These are phyloP conservation scores for Margarornis squamiger DNA, from an alignment of 2,797 vertebrate genomes.

Conservation along the genomic window DNA sequence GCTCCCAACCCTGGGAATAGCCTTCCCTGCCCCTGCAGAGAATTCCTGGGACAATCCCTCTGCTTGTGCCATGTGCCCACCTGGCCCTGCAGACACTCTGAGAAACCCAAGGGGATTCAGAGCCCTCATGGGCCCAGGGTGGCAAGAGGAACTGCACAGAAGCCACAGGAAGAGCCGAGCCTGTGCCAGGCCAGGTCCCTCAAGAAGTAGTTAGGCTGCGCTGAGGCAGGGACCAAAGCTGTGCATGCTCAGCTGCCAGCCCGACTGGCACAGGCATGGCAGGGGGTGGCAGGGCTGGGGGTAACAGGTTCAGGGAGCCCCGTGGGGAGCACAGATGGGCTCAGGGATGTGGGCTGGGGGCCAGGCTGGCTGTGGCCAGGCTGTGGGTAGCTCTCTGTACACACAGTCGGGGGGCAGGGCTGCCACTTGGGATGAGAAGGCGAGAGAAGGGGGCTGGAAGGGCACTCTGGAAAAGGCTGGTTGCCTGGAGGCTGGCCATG, in stretches of 20 bases:
- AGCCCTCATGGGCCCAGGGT: background rate
- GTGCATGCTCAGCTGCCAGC: background rate
- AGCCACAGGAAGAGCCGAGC: background rate
- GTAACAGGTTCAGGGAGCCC: background rate
- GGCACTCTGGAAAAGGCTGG: background rate
- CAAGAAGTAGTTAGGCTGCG: background rate
- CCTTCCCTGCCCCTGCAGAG: background rate
- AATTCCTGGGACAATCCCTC: background rate
- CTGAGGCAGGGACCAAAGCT: background rate
- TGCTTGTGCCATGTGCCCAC: background rate
- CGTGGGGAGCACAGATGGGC: background rate
- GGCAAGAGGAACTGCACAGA: background rate
- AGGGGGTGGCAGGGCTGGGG: background rate
- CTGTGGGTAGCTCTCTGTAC: background rate
- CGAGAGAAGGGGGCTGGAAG: background rate
- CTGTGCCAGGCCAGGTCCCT: background rate
- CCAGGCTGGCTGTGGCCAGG: accelerated
- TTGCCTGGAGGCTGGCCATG: background rate
- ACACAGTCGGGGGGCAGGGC: no score
- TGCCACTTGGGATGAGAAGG: background rate
- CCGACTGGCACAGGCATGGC: background rate
- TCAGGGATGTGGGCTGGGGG: background rate
- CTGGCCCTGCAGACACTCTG: background rate
- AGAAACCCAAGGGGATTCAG: background rate
- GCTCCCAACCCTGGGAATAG: background rate